Base-by-base conservation (phyloP, 2,888 invertebrate genomes). In the Pantelozetes paolii region DNA sequence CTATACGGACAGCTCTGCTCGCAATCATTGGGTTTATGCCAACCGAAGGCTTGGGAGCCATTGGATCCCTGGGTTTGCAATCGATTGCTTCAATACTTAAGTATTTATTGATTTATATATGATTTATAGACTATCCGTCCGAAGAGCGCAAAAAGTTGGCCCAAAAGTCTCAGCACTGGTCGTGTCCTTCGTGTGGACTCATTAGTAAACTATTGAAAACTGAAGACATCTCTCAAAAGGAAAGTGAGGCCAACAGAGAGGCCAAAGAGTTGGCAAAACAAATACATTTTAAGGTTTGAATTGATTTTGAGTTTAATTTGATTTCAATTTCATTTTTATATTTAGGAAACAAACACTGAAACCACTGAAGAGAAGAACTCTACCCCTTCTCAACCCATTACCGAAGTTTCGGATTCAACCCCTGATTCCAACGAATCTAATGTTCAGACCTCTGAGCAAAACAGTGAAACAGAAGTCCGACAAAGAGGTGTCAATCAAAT, bases 11-110 rank as follows among this genome's bases (percentile, higher is more conserved):
- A 72, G 94, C 94, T 15, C 84, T 96, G 75, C 83, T 96, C 77
- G 95, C 95, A 20, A 85, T 96, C 75, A 94, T 95, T 80, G 92
- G 94, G 1, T 96, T 96, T 81, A 93, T 96, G 92, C 94, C 94
- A 0, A 90, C 93, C 6, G 89, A 91, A 71, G 90, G 92, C 11
- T 89, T 89, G 79, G 93, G 94, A 1, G 94, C 94, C 2, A 90
- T 97, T 76, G 96, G 95, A 8, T 90, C 94, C 1, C 83, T 96
- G 28, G 67, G 67, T 67, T 23, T 23, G 40, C n/a, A 8, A 1
- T n/a, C 28, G 2, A 36, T 23, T 42, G 36, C 3, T 26, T 5
- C 13, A 11, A 6, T 57, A 57, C 23, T 67, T 40, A 6, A 36
- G 8, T 40, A 20, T 1, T 32, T 1, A 32, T 18, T 32, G 1